Evolutionary conservation across 2,888 invertebrate species (phyloP).

Genomic region (Hylaea fasciaria): DNA sequence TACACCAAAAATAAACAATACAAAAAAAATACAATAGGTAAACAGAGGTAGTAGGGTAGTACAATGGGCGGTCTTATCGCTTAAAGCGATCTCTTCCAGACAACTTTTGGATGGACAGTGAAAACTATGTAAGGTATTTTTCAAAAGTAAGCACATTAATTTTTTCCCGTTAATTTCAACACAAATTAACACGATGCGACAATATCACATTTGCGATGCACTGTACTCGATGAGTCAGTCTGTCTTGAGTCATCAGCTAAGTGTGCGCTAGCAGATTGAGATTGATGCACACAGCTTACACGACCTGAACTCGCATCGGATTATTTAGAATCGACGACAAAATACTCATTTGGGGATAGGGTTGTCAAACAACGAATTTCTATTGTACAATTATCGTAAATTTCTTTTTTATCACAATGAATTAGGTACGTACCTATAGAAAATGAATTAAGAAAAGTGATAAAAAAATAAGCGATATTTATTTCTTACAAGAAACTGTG

Average conservation of each 20-base stretch:
- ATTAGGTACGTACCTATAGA: too few species aligned
- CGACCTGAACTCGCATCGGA: slow-evolving; percentile 25
- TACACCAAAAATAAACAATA: too few species aligned
- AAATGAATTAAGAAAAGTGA: too few species aligned
- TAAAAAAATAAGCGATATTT: too few species aligned
- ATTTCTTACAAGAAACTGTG: too few species aligned
- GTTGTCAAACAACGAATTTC: slow-evolving; percentile 7
- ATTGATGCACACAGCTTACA: slow-evolving; percentile 58
- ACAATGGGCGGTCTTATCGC: too few species aligned
- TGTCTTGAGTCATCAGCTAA: slow-evolving; percentile 56
- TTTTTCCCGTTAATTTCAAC: background rate
- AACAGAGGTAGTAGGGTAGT: too few species aligned
- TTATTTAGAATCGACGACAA: slow-evolving; percentile 39
- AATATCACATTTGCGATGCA: slow-evolving; percentile 19
- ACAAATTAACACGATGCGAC: slow-evolving; percentile 2
- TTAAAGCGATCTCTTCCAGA: too few species aligned
- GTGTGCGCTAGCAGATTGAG: slow-evolving; percentile 66
- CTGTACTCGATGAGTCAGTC: slow-evolving; percentile 54
- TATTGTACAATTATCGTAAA: background rate
- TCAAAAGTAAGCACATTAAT: too few species aligned
- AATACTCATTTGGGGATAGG: slow-evolving; percentile 28
- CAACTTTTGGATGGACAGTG: too few species aligned
- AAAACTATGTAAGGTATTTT: too few species aligned
- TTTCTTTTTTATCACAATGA: background rate
- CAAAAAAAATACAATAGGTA: too few species aligned